Percentiles rank a stretch among this genome's conserved stretches.
phyloP scores from a whole-genome alignment of 2,797 vertebrate genomes.

The Micropoecilia bifurca region DNA sequence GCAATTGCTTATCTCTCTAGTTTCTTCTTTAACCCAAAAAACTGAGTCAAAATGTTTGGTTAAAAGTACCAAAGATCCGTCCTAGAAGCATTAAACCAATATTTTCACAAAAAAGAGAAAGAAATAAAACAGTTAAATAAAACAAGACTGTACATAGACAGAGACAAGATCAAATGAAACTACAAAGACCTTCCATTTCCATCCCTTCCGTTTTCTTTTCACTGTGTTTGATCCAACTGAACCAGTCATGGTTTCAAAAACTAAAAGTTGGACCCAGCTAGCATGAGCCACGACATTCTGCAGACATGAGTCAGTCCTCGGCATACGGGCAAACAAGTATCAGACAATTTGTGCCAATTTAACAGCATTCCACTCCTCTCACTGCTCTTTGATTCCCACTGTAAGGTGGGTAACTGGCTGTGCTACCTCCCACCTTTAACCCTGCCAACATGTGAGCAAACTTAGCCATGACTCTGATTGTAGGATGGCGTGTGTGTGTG shows the following conservation, averaged over 20 bases:
- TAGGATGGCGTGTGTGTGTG: slow-evolving; percentile 40
- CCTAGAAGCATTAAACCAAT: neutral
- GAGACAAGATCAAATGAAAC: neutral
- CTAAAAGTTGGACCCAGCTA: slow-evolving; percentile 21
- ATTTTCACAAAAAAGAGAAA: neutral
- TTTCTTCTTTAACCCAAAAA: neutral
- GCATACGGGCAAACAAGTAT: slow-evolving; percentile 54
- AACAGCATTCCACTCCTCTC: slow-evolving; percentile 29
- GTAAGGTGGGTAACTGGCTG: slow-evolving; percentile 52
- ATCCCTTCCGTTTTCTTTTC: neutral
- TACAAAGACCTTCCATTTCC: neutral
- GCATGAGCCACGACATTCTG: slow-evolving; percentile 28
- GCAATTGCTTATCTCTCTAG: no score
- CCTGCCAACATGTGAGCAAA: slow-evolving; percentile 29
- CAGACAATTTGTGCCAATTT: slow-evolving; percentile 37
- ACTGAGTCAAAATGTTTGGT: neutral
- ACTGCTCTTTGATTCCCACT: slow-evolving; percentile 27
- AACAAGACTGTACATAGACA: neutral
- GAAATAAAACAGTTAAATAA: no score
- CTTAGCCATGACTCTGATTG: slow-evolving; percentile 42
- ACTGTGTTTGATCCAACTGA: neutral
- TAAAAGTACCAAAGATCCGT: neutral
- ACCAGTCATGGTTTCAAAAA: slow-evolving; percentile 3
- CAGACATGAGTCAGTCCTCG: slow-evolving; percentile 61
- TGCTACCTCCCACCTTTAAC: slow-evolving; percentile 32